Evolutionary conservation across 2,797 vertebrate genomes (phyloP).

Genomic region (Cuniculus paca): DNA sequence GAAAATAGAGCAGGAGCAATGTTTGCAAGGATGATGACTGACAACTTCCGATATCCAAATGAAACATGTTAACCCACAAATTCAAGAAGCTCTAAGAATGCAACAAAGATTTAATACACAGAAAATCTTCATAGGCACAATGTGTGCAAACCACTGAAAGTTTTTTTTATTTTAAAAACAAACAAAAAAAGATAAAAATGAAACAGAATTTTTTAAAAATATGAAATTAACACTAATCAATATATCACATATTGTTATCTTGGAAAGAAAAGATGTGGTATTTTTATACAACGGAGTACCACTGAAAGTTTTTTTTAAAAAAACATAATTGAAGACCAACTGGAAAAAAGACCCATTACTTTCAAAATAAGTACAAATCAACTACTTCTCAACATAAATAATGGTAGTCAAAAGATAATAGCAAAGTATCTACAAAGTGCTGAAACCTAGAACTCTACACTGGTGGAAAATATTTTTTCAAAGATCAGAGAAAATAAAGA

Average conservation of each 20-base stretch:
- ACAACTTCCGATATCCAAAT: background rate
- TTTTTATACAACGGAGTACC: too few species aligned
- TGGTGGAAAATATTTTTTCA: conserved; percentile 34
- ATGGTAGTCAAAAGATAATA: background rate
- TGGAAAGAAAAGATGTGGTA: background rate
- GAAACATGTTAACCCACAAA: background rate
- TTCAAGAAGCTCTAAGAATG: conserved; percentile 42
- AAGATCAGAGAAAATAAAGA: background rate
- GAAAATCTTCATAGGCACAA: background rate
- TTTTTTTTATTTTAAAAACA: background rate
- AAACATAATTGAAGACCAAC: background rate
- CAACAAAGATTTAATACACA: background rate
- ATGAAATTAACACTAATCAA: too few species aligned
- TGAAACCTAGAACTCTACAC: background rate
- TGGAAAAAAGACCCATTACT: background rate
- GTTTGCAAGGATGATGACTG: background rate
- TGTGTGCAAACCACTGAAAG: background rate
- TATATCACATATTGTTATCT: too few species aligned
- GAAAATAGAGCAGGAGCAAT: background rate
- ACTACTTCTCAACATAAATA: conserved; percentile 4
- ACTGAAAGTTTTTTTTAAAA: too few species aligned
- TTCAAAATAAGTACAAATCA: conserved; percentile 55
- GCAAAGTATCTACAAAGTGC: background rate
- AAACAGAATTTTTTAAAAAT: too few species aligned
- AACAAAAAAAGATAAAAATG: too few species aligned